Base-by-base conservation (phyloP, 2,113 vertebrate species). In the Canis aureus region DNA sequence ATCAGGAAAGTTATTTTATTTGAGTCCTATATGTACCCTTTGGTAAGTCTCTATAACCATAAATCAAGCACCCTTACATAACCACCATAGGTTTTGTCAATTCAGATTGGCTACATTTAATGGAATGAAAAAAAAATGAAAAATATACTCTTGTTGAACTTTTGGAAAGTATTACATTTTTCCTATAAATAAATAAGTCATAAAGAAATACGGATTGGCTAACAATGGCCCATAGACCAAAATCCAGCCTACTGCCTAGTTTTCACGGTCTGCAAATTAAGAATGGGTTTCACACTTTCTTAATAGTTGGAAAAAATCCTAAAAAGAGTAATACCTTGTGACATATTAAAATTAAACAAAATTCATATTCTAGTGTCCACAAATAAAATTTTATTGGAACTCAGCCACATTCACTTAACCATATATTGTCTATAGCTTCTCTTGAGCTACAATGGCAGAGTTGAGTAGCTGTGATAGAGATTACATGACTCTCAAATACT, bases 1-100 rank as follows among this genome's bases (percentile, higher is more conserved):
- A 80, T 87, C 35, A 80, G 19, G 51, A 53, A 94, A 59, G 27
- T 80, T 92, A 69, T 82, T 84, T 84, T 76, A 71, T 95, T 73
- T 96, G 57, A 38, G 17, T 76, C 43, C 20, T 60, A 16, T 60
- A 66, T 8, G 23, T 19, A 32, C 83, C 73, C n/a, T 94, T 90
- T 74, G n/a, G 90, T 92, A 93, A 90, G 92, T 76, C 76, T 84
- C 27, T 78, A 43, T 57, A 82, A 82, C 51, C 29, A 51, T 57
- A 91, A 95, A 35, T 16, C 57, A 71, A 91, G 20, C 5, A 88
- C 29, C 29, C 59, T 96, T 83, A 64, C 7, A 43, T n/a, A 93
- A 38, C 49, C 49, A 94, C 22, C 35, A 8, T 59, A 57, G 17
- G 35, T 82, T 83, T 87, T 59, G 60, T 53, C 49, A 90, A 20